Base-by-base conservation (phyloP, 2,797 vertebrate genomes). In the Gouania willdenowi region DNA sequence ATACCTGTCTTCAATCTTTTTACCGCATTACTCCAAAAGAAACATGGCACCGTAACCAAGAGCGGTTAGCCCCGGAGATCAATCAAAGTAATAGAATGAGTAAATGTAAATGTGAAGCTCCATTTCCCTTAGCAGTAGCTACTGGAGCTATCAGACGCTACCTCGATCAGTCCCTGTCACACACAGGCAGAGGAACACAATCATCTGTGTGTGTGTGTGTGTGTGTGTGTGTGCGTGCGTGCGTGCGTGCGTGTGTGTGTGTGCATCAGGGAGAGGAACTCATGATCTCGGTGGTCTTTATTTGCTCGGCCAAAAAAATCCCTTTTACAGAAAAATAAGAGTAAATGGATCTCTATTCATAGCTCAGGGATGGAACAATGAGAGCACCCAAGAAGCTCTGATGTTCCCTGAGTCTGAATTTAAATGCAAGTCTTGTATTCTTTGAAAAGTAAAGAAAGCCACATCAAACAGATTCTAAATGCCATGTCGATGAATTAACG, bases 61-160 rank as follows among this genome's bases (percentile, higher is more conserved):
- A 75, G 52, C 54, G 24, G 38, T 32, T 43, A 33, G 53, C 58
- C 52, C 43, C 35, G 60, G 41, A 68, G 59, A 81, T 81, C 71
- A 66, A 72, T 77, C 77, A 75, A 68, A 53, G 67, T 79, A 77
- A 83, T 74, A 74, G 75, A 77, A 83, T 79, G 75, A 77, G 80
- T 72, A 79, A 77, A 79, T 83, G 75, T 79, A 79, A 79, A 79
- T 76, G 77, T 66, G 63, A 55, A 43, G 71, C 68, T 72, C 71
- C 66, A 71, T 81, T 81, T 81, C 71, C 71, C 66, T 44, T 67
- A 71, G 77, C 66, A 62, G 70, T 58, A 64, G 62, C 69, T 55
- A 27, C 46, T 54, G 71, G 45, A 52, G 57, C 71, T 53, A 75
- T 71, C 59, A 42, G 55, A 61, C 52, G 43, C 31, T 6, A 27